Percentiles rank a stretch among this genome's conserved stretches.
Conservation (phyloP, 2,888 invertebrate genomes). For the Tupiocoris notatus region DNA sequence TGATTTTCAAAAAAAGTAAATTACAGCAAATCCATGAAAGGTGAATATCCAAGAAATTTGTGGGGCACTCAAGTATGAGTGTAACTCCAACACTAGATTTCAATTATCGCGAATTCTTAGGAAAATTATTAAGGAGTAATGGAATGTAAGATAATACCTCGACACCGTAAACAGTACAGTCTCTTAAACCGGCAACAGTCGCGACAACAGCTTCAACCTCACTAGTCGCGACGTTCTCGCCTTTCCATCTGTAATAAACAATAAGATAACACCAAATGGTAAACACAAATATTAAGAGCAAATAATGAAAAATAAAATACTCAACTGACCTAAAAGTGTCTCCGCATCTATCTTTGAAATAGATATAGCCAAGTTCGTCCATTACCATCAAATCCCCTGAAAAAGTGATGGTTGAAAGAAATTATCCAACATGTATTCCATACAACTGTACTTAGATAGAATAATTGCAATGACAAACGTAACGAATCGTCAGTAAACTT, state of each 20-base stretch:
- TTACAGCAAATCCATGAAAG: too few relatives aligned
- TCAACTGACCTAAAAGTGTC: constrained; percentile 67
- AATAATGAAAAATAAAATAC: not conserved
- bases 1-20: too few relatives aligned
- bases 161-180: constrained; percentile 49
- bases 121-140: too few relatives aligned
- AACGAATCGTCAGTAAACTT: not conserved
- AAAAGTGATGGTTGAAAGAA: too few relatives aligned
- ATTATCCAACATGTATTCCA: too few relatives aligned
- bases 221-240: constrained; percentile 94
- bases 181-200: constrained; percentile 59
- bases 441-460: too few relatives aligned
- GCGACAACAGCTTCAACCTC: constrained; percentile 91
- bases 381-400: constrained; percentile 80
- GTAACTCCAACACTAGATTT: too few relatives aligned
- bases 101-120: too few relatives aligned
- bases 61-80: too few relatives aligned
- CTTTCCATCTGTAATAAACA: constrained; percentile 80
- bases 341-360: constrained; percentile 86
- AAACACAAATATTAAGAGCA: not conserved
- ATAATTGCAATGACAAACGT: not conserved
- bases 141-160: too few relatives aligned
- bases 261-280: too few relatives aligned
- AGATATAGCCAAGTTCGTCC: constrained; percentile 91
- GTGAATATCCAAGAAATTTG: too few relatives aligned